Evolutionary conservation across 2,113 vertebrate genomes (phyloP), one percentile per base, ranked within the genome.

Genomic region (Seriola dumerili): DNA sequence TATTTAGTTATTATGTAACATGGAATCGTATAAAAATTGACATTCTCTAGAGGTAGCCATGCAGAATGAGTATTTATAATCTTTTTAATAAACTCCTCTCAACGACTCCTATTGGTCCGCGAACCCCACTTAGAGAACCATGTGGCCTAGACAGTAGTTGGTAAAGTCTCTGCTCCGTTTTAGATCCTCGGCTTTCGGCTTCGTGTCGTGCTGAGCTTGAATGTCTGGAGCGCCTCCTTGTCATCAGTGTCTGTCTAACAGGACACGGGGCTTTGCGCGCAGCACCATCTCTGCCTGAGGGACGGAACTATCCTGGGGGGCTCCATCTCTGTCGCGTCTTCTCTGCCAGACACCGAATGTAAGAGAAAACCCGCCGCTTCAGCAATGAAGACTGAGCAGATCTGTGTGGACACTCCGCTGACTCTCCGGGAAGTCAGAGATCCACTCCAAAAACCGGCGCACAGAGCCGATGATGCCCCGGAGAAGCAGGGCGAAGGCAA

Each of bases 201-300:
- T 36, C 78, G 44, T 68, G 61, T 72, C 23, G 79, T 57, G 63
- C 59, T 79, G 86, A 86, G 34, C 46, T 59, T 81, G 84, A 84
- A 91, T 93, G 88, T 83, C 29, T 79, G 92, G 91, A 91, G 94
- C 91, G 88, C 87, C 73, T 85, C 85, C 72, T 80, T 93, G 91
- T 90, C 94, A 93, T 88, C 92, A 83, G 92, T 90, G 90, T 90
- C 86, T 80, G 88, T 91, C 81, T 81, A 34, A 84, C 83, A 89
- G 91, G 83, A 74, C 87, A 54, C 70, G 57, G 64, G 84, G 90
- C 88, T 77, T 57, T 86, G 89, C 75, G 70, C 93, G 64, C 78
- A 75, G 64, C 71, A 8, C 55, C 78, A 72, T 52, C 74, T 61
- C 85, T 62, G 72, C 66, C 64, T 76, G 74, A 59, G 54, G 14